phyloP scores from a whole-genome alignment of 1,140 invertebrate genomes.

The Penaeus japonicus region DNA sequence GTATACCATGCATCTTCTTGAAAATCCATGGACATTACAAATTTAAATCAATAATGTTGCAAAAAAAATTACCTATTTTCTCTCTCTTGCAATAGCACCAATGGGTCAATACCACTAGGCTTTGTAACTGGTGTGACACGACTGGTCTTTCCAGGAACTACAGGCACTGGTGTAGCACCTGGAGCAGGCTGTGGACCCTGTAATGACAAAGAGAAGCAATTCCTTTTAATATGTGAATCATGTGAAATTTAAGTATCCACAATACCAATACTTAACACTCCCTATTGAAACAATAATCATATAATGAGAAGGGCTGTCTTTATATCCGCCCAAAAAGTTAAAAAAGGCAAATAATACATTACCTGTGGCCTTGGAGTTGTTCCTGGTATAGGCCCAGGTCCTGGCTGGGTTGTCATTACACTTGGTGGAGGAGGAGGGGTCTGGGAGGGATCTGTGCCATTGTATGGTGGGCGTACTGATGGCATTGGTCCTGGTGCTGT shows the following conservation, averaged over 20 bases:
- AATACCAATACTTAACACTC: too few species aligned
- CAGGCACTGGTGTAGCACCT: slow-evolving; percentile 27
- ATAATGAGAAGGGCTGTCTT: too few species aligned
- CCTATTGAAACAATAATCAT: too few species aligned
- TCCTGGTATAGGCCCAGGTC: slow-evolving; percentile 62
- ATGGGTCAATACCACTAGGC: slow-evolving; percentile 91
- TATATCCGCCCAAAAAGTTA: background rate
- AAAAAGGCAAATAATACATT: background rate
- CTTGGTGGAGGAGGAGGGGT: slow-evolving; percentile 62
- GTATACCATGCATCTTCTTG: background rate
- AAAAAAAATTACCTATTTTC: slow-evolving; percentile 76
- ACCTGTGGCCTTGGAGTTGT: slow-evolving; percentile 61
- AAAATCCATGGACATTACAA: slow-evolving; percentile 64
- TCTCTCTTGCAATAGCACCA: slow-evolving; percentile 90
- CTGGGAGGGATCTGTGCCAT: slow-evolving; percentile 56
- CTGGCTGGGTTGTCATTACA: slow-evolving; percentile 57
- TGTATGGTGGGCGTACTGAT: slow-evolving; percentile 34
- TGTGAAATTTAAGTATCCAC: too few species aligned
- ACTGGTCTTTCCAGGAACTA: slow-evolving; percentile 61
- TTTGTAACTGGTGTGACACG: slow-evolving; percentile 88
- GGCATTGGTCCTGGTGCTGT: background rate
- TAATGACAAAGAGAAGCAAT: background rate
- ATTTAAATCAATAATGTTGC: slow-evolving; percentile 57
- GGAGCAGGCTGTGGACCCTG: slow-evolving; percentile 9
- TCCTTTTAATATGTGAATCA: too few species aligned